Evolutionary conservation across 2,797 vertebrate genomes (phyloP), one percentile per base, ranked within the genome.

Genomic region (Rhinoraja longicauda): DNA sequence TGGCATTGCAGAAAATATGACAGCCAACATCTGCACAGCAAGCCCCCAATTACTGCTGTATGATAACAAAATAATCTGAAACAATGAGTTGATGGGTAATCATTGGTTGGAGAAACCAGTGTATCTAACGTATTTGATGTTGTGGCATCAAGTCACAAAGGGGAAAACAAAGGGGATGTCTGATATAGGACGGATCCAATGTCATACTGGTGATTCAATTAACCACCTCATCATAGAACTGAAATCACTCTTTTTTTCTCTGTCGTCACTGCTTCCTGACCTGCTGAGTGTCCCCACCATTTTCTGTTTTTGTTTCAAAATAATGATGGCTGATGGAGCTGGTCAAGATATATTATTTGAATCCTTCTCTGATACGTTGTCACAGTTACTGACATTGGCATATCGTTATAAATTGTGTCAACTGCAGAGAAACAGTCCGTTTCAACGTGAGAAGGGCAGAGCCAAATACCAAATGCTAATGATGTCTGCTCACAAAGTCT

Each of bases 401-500:
- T 67, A 67, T 36, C 88, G 84, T 82, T 93, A 21, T 21, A 84
- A 81, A 88, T 82, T 88, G 9, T 93, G 45, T 93, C 12, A 62
- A 93, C 12, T 2, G 0, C 73, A 21, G 17, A 4, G 70, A 36
- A 21, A 67, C 26, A 21, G 62, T 79, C 21, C 94, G 21, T 12
- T n/a, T 4, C 94, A 94, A 36, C 93, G 57, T 92, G 59, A 24
- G 92, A 21, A 91, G 64, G 67, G 91, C 13, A 10, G 93, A 94
- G 93, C 93, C 72, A 93, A 93, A 94, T 93, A 77, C 26, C 45
- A 67, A 93, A 93, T 94, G 84, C 62, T 93, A 94, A 94, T 93
- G 39, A 62, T 73, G 72, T 93, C 94, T 94, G 94, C 94, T 93
- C 93, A 70, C 93, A 93, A 93, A 92, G 94, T 93, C 93, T 15